Conservation (phyloP, 1,140 invertebrate species). For the Pseudomyrmex pallidus region DNA sequence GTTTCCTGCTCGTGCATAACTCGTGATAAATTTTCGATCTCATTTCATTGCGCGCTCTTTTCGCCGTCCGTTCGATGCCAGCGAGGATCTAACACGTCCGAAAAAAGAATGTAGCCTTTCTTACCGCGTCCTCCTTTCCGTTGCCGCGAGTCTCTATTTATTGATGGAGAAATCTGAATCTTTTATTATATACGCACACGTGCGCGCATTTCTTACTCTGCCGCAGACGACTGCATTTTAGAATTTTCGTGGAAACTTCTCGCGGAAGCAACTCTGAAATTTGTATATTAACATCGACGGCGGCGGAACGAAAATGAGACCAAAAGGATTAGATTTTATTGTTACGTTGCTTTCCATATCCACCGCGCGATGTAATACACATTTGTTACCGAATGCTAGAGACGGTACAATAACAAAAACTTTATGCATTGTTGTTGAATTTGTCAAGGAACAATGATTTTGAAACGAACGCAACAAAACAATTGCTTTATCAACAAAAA, state of each 20-base stretch:
- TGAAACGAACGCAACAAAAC: background rate
- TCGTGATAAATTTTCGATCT: slow-evolving; percentile 47
- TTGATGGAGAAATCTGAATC: slow-evolving; percentile 9
- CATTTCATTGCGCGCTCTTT: slow-evolving; percentile 5
- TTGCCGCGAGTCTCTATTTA: slow-evolving; percentile 8
- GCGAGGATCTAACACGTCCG: background rate
- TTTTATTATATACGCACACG: background rate
- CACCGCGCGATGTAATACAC: too few species aligned
- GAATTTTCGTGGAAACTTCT: background rate
- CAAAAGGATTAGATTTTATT: background rate
- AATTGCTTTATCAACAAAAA: background rate
- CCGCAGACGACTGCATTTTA: background rate
- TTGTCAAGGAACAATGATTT: background rate
- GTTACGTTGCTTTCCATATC: too few species aligned
- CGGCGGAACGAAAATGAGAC: background rate
- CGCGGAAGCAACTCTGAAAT: background rate
- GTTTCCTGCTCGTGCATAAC: slow-evolving; percentile 33
- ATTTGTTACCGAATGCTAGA: too few species aligned
- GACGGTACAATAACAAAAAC: background rate
- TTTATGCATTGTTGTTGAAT: background rate
- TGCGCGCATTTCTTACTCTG: too few species aligned
- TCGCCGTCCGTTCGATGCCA: slow-evolving; percentile 8
- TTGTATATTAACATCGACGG: background rate
- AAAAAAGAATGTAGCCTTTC: background rate
- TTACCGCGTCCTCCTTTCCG: background rate